Base-by-base conservation (phyloP, 1,140 invertebrate species). In the Nixonia krombeini region DNA sequence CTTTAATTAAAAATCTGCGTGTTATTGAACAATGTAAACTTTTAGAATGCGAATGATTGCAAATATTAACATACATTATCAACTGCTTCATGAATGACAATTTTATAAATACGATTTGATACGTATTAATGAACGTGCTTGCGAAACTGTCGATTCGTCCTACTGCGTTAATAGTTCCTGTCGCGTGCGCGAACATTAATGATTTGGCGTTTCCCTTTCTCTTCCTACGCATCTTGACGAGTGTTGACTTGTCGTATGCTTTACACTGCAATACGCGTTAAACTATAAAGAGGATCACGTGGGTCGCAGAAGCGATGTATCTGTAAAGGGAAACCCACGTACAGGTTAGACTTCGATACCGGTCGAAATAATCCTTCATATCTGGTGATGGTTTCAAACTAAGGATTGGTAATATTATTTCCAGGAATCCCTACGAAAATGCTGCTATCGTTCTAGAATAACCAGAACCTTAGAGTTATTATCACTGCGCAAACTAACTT, bases 221-320 rank as follows among this genome's bases (percentile, higher is more conserved):
- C 75, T 75, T 79, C 76, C 76, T 78, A 78, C 76, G 70, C 74
- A 72, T 75, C 71, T 45, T 33, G 47, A 64, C 52, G 72, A 67
- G 57, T 73, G 45, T 66, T 58, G 58, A 71, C 65, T 66, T 75
- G 75, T 76, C 70, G 65, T 56, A 70, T 61, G 70, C 72, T 79
- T 79, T 76, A 80, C 78, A 80, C 73, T 58, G 79, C 76, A 76
- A 79, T 73, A 74, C 52, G 56, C 40, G 12, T 52, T 52, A 50
- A 45, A 56, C 56, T 52, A 29, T 78, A 77, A 78, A 72, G 71
- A 74, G 71, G 64, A 41, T 69, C 66, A 78, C 77, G 78, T 81
- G 76, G 79, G 79, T 70, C 50, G 55, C 38, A 61, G 21, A 38
- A 45, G 33, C 70, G 78, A 73, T 70, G 68, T 78, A 74, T 76